phyloP scores from a whole-genome alignment of 2,113 vertebrate genomes.

The Onychostoma macrolepis region DNA sequence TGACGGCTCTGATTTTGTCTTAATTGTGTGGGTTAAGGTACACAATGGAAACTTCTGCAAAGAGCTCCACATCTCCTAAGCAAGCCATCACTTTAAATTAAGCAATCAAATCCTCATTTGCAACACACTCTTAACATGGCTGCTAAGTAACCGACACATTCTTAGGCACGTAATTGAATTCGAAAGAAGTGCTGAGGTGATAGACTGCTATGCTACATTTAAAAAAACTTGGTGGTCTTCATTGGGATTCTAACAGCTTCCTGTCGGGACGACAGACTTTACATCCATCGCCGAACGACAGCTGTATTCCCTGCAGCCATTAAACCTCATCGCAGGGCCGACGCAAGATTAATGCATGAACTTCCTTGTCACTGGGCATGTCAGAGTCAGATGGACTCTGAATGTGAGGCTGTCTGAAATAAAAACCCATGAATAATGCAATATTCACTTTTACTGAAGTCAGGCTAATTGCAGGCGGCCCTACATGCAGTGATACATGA shows the following conservation, averaged over 20 bases:
- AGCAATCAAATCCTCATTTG: constrained; percentile 37
- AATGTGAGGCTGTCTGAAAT: constrained; percentile 32
- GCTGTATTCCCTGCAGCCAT: constrained; percentile 23
- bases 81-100: constrained; percentile 27
- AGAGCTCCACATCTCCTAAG: background rate
- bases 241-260: constrained; percentile 15
- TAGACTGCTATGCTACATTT: constrained; percentile 30
- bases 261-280: background rate
- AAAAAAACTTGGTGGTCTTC: constrained; percentile 19
- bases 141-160: background rate
- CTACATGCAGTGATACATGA: constrained; percentile 34
- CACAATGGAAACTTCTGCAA: background rate
- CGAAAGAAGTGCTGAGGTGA: constrained; percentile 19
- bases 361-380: constrained; percentile 28
- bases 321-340: background rate
- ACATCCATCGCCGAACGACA: background rate
- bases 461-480: constrained; percentile 46
- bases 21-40: background rate
- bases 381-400: constrained; percentile 44
- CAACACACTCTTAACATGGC: background rate
- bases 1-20: background rate
- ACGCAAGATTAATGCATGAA: constrained; percentile 39
- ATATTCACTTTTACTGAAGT: constrained; percentile 11
- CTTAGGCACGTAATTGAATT: background rate
- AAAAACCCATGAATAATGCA: constrained; percentile 52